A percentile compares a stretch with the other conserved stretches of the same genome.
Conservation (phyloP, 2,888 invertebrate genomes). For the Deilephila porcellus region DNA sequence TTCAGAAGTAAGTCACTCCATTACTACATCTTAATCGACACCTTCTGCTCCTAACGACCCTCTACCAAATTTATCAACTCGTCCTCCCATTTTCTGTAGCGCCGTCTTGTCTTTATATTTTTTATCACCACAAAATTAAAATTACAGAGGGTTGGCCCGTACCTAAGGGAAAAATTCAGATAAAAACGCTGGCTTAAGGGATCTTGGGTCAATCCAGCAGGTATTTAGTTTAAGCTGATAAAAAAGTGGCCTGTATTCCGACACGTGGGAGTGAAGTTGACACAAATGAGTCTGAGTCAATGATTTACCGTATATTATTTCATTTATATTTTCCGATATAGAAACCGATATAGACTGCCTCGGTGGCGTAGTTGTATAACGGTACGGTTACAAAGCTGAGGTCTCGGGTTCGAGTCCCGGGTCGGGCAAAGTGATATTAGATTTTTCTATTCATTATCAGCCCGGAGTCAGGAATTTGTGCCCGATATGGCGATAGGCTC, state of each 20-base stretch:
- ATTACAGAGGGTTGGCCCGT: conserved; percentile 3
- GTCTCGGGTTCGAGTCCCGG: too few relatives aligned
- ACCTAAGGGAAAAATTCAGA: conserved; percentile 9
- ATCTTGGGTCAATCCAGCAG: conserved; percentile 25
- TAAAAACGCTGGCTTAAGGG: conserved; percentile 23
- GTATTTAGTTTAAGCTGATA: conserved; percentile 22
- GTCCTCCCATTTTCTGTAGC: background rate
- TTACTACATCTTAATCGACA: conserved; percentile 1
- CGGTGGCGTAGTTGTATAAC: too few relatives aligned
- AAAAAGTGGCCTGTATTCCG: conserved; percentile 15
- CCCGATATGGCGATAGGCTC: too few relatives aligned
- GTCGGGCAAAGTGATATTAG: too few relatives aligned
- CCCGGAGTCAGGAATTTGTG: too few relatives aligned
- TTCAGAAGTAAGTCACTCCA: background rate
- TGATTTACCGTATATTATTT: background rate
- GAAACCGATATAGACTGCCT: too few relatives aligned
- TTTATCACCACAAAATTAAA: conserved; percentile 22
- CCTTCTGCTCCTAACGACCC: background rate
- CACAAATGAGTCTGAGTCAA: background rate
- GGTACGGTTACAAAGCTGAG: too few relatives aligned
- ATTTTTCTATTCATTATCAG: too few relatives aligned
- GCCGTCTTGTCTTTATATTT: conserved; percentile 7
- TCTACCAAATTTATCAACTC: background rate
- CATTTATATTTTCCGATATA: background rate
- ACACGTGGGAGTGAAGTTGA: background rate